phyloP scores from a whole-genome alignment of 1,140 invertebrate species.

The Brachionus rotundiformis region DNA sequence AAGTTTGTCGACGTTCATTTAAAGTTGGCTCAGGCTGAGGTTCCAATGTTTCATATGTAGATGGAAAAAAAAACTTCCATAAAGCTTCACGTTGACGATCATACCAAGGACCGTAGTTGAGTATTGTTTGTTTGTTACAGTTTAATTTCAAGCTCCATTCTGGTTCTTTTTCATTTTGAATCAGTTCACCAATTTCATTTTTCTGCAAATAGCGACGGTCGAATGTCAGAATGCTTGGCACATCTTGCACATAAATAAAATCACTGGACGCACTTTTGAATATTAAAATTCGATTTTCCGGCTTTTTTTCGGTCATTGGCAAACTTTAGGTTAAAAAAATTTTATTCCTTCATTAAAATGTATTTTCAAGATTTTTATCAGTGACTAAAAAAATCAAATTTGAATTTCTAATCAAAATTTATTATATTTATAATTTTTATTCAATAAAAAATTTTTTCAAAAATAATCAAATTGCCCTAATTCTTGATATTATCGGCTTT shows the following conservation, averaged over 20 bases:
- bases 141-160: conserved; percentile 69
- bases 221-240: conserved; percentile 23
- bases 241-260: conserved; percentile 45
- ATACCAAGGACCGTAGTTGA: conserved; percentile 97
- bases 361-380: too few relatives aligned
- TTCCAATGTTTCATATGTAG: conserved; percentile 53
- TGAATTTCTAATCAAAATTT: too few relatives aligned
- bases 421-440: too few relatives aligned
- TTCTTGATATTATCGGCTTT: too few relatives aligned
- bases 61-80: conserved; percentile 92
- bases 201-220: conserved; percentile 35
- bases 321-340: not conserved
- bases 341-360: too few relatives aligned
- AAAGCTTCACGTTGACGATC: conserved; percentile 88
- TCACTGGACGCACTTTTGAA: conserved; percentile 40
- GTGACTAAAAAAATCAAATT: too few relatives aligned
- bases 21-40: conserved; percentile 46
- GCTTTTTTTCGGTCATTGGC: conserved; percentile 4
- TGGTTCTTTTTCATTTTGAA: conserved; percentile 49
- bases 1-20: conserved; percentile 47
- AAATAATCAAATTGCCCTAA: too few relatives aligned
- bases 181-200: conserved; percentile 38
- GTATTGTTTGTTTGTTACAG: conserved; percentile 93
- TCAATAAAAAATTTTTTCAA: too few relatives aligned
- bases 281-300: conserved; percentile 29